Evolutionary conservation across 37 sponge, comb jelly and placozoan genomes (phyloP), one percentile per base, ranked within the genome.

Genomic region (Agelas oroides): DNA sequence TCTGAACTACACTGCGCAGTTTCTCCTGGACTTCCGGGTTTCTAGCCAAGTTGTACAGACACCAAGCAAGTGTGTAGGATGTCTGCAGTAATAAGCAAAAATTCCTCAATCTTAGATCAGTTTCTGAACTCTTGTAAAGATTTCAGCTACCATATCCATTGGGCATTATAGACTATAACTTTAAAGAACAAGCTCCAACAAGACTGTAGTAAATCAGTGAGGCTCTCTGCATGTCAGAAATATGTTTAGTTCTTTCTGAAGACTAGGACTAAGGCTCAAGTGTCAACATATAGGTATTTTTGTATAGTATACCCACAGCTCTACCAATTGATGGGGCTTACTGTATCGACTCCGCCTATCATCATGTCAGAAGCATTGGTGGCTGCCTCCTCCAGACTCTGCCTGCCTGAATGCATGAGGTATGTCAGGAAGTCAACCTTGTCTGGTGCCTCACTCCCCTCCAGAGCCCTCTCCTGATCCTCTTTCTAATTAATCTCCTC

Each of bases 11-110:
- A 24, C 34, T 28, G 25, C 89, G 39, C 41, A 88, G 71, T 55
- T 67, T 76, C 41, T 59, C 65, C 72, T 88, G 89, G 12, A 60
- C 66, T 5, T 57, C 56, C 27, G 78, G 77, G 31, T 88, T 81
- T 1, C 35, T 82, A 0, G 83, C 89, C 62, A 88, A 65, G 21
- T 53, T 67, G 72, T 88, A 82, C 37, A 88, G 39, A 30, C 62
- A 59, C 75, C 70, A 88, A 19, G 75, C 23, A 31, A 88, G 67
- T 20, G 89, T 70, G 76, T 71, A 30, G 21, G 89, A 65, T 18
- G 84, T 83, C 88, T 87, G 74, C 30, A 70, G 38, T 46, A 12
- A 46, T 8, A 46, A 46, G 46, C 46, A 46, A 46, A 46, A n/a
- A n/a, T n/a, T n/a, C n/a, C n/a, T n/a, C n/a, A n/a, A n/a, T n/a